These are phyloP conservation scores for Cenopis cana DNA, from an alignment of 2,888 invertebrate species.

Conservation along the genomic window DNA sequence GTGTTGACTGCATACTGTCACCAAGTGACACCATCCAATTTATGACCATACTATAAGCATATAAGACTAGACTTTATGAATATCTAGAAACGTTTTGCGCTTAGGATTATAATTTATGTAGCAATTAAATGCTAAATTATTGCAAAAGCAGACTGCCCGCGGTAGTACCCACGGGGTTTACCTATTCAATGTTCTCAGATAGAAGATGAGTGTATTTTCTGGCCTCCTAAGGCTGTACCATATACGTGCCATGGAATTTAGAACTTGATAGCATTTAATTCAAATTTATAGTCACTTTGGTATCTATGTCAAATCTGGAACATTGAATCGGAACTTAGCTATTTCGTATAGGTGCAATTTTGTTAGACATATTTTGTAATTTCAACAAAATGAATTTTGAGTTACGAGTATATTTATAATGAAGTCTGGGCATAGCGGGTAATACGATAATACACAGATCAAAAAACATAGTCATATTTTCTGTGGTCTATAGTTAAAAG, in stretches of 20 bases:
- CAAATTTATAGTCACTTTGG: background rate
- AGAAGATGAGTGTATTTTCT: slow-evolving; percentile 5
- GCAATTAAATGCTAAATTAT: slow-evolving; percentile 36
- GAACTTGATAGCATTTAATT: background rate
- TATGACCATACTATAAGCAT: background rate
- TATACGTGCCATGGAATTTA: background rate
- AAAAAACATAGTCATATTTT: too few species aligned
- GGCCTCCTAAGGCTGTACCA: background rate
- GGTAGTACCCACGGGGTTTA: slow-evolving; percentile 22
- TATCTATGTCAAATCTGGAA: too few species aligned
- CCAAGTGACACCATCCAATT: slow-evolving; percentile 12
- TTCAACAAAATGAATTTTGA: too few species aligned
- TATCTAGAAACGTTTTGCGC: slow-evolving; percentile 13
- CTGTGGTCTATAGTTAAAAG: too few species aligned
- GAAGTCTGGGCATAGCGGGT: too few species aligned
- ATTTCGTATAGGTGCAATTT: too few species aligned
- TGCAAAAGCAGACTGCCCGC: slow-evolving; percentile 15
- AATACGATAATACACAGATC: too few species aligned
- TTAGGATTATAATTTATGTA: slow-evolving; percentile 28
- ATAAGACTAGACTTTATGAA: slow-evolving; percentile 16
- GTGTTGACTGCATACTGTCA: slow-evolving; percentile 13
- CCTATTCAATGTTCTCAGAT: background rate
- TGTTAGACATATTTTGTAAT: too few species aligned
- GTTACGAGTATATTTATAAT: too few species aligned
- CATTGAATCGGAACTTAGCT: too few species aligned